Evolutionary conservation across 2,113 vertebrate genomes (phyloP).

Genomic region (Xyliphius kryptos): DNA sequence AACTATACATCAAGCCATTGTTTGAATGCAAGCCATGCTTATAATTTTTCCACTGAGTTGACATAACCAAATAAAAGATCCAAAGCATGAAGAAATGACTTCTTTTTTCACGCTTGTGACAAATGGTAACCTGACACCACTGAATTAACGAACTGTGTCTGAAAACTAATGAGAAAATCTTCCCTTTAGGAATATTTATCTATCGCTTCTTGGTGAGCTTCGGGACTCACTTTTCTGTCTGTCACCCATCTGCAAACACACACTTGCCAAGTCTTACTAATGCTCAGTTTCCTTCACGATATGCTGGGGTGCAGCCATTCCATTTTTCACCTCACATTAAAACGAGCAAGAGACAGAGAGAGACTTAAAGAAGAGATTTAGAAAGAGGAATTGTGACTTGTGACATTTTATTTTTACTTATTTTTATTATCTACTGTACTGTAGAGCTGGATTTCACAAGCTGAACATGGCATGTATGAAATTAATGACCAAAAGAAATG

Average conservation of each 20-base stretch:
- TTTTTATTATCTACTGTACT: too few relatives aligned
- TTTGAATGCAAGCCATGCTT: conserved; percentile 50
- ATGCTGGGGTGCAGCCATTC: too few relatives aligned
- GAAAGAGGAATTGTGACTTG: too few relatives aligned
- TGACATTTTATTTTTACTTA: too few relatives aligned
- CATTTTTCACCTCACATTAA: too few relatives aligned
- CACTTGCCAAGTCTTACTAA: too few relatives aligned
- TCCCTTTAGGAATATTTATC: conserved; percentile 93
- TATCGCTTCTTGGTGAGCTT: conserved; percentile 82
- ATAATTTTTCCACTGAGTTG: conserved; percentile 63
- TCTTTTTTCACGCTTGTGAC: conserved; percentile 70
- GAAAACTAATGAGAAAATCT: conserved; percentile 95
- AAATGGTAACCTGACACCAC: conserved; percentile 86
- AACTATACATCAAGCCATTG: conserved; percentile 53
- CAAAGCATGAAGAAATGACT: conserved; percentile 61
- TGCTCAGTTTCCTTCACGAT: too few relatives aligned
- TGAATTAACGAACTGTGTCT: conserved; percentile 96
- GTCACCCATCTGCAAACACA: conserved; percentile 73
- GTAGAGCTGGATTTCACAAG: too few relatives aligned
- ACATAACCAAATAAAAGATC: conserved; percentile 68
- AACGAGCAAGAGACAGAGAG: too few relatives aligned
- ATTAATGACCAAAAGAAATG: too few relatives aligned
- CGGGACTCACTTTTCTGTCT: conserved; percentile 81
- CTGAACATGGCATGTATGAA: too few relatives aligned
- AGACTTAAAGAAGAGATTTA: too few relatives aligned